Percentiles rank a stretch among this genome's conserved stretches.
Conservation (phyloP, 2,888 invertebrate genomes). For the Meganola albula region DNA sequence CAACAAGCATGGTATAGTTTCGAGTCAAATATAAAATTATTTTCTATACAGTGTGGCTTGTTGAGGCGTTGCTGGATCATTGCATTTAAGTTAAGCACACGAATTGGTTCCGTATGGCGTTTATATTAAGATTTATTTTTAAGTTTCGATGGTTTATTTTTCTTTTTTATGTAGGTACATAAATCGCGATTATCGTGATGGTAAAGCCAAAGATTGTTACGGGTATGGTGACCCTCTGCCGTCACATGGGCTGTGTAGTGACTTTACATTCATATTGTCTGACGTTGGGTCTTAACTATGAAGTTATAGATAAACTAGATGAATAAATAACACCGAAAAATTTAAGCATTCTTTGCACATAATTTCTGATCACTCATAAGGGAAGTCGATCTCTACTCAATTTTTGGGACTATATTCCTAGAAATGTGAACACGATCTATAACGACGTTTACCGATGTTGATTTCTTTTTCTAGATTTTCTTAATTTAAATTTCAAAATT, state of each 20-base stretch:
- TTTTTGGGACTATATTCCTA: no score
- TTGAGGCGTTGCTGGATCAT: constrained; percentile 39
- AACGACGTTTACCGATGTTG: no score
- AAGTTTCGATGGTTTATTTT: constrained; percentile 44
- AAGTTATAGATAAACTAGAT: constrained; percentile 18
- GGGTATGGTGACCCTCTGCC: constrained; percentile 78
- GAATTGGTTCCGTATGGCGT: constrained; percentile 47
- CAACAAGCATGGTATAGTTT: constrained; percentile 22
- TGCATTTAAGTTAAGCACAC: constrained; percentile 43
- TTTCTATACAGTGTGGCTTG: constrained; percentile 21
- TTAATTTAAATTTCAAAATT: no score
- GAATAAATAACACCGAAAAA: no score
- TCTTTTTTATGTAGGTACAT: constrained; percentile 54
- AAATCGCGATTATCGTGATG: constrained; percentile 76
- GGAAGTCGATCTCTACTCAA: no score
- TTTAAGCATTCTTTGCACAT: no score
- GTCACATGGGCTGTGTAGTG: constrained; percentile 63
- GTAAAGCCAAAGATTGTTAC: constrained; percentile 78
- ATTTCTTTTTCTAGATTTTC: no score
- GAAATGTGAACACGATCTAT: no score
- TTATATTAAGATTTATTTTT: constrained; percentile 42
- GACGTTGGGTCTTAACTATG: constrained; percentile 15
- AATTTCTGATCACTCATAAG: no score
- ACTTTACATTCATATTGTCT: constrained; percentile 36
- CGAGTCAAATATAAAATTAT: constrained; percentile 19